These are phyloP conservation scores for Grapholita molesta DNA, from an alignment of 1,140 invertebrate genomes.

Conservation along the genomic window DNA sequence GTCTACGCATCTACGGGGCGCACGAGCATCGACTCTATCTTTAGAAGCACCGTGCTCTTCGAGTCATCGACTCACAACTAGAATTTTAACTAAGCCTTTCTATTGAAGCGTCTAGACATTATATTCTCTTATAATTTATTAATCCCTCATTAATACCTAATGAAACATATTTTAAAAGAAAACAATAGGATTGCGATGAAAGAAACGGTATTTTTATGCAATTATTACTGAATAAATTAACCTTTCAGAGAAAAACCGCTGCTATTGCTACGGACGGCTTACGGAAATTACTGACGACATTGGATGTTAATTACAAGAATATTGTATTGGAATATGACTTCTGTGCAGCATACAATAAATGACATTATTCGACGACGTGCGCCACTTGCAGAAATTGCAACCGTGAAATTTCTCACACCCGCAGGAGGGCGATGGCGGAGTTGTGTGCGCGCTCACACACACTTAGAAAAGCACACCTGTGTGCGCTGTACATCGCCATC, in stretches of 20 bases:
- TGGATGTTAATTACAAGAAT: slow-evolving; percentile 8
- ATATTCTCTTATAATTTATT: background rate
- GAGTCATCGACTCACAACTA: background rate
- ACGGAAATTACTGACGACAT: slow-evolving; percentile 5
- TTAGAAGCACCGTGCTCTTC: background rate
- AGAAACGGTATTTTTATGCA: background rate
- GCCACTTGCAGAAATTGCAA: slow-evolving; percentile 6
- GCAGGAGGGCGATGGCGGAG: slow-evolving; percentile 15
- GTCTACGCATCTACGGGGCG: background rate
- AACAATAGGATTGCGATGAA: background rate
- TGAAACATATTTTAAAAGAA: background rate
- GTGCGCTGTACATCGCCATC: slow-evolving; percentile 55
- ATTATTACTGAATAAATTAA: background rate
- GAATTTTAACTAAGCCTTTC: background rate
- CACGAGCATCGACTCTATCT: background rate
- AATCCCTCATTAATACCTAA: background rate
- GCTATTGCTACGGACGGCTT: background rate
- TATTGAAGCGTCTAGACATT: background rate
- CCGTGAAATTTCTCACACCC: slow-evolving; percentile 25
- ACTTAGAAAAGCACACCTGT: slow-evolving; percentile 38
- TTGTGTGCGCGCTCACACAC: slow-evolving; percentile 51
- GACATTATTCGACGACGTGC: background rate
- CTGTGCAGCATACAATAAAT: background rate
- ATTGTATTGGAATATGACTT: background rate
- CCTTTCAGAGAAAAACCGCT: background rate